Evolutionary conservation across 1,140 invertebrate genomes (phyloP).

Genomic region (Centruroides vittatus): DNA sequence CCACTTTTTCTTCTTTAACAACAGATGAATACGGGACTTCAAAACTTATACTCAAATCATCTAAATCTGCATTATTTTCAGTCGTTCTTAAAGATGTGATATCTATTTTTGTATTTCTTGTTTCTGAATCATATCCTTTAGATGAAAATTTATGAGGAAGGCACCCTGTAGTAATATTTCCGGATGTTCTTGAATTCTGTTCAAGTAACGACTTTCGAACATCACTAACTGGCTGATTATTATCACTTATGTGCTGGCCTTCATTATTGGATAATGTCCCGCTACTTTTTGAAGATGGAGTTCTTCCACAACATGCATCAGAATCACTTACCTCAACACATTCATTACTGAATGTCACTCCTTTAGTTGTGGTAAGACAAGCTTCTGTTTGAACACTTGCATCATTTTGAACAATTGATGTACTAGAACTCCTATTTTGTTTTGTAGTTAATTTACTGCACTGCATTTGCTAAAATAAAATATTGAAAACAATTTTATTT

Average conservation of each 20-base stretch:
- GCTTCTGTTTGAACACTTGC: too few species aligned
- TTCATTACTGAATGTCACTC: too few species aligned
- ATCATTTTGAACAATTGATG: too few species aligned
- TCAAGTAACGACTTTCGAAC: neutral
- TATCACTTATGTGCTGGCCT: neutral
- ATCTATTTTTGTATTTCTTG: neutral
- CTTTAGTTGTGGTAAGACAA: too few species aligned
- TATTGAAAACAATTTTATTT: too few species aligned
- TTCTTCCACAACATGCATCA: too few species aligned
- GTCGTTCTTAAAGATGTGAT: neutral
- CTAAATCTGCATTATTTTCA: conserved; percentile 3
- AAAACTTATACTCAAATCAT: conserved; percentile 14
- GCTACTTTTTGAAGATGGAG: too few species aligned
- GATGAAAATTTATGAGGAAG: neutral
- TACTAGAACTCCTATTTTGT: too few species aligned
- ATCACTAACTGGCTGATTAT: neutral
- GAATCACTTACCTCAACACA: too few species aligned
- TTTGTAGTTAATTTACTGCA: too few species aligned
- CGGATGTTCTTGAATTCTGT: neutral
- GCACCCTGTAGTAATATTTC: neutral
- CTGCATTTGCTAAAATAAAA: too few species aligned
- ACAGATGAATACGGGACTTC: conserved; percentile 5
- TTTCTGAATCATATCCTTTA: neutral
- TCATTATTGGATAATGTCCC: too few species aligned
- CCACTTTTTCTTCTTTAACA: neutral